Evolutionary conservation across 2,888 invertebrate species (phyloP).

Genomic region (Saturnia japonica): DNA sequence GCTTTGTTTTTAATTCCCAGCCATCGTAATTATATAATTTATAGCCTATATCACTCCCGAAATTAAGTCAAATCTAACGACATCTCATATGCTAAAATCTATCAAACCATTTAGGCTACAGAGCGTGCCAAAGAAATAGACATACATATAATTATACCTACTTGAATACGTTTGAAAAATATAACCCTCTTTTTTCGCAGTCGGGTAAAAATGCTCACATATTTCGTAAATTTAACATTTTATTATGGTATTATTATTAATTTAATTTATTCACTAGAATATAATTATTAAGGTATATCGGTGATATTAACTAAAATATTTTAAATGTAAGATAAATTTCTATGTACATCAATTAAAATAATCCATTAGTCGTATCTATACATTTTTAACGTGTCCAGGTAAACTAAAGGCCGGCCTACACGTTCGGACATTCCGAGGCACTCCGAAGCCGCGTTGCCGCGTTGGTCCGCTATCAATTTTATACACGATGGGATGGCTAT

Average conservation of each 20-base stretch:
- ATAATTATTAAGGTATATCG: too few species aligned
- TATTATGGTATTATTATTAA: neutral
- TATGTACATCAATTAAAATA: constrained; percentile 49
- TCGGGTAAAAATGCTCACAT: neutral
- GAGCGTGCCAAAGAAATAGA: too few species aligned
- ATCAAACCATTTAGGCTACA: too few species aligned
- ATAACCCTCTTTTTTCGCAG: too few species aligned
- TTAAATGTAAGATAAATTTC: constrained; percentile 7
- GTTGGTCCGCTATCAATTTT: constrained; percentile 78
- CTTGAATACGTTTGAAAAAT: too few species aligned
- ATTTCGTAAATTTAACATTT: neutral
- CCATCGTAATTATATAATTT: too few species aligned
- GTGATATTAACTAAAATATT: neutral
- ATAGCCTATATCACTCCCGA: too few species aligned
- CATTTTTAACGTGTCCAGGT: constrained; percentile 52
- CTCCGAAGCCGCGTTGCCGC: too few species aligned
- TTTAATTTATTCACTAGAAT: neutral
- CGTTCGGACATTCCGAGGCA: constrained; percentile 62
- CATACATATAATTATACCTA: too few species aligned
- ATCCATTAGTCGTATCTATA: constrained; percentile 56
- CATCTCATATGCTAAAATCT: too few species aligned
- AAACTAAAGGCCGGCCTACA: constrained; percentile 57
- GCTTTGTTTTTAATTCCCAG: too few species aligned
- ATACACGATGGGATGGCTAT: constrained; percentile 77
- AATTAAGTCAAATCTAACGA: too few species aligned